phyloP scores from a whole-genome alignment of 2,797 vertebrate genomes.

The Oreonectes daqikongensis region DNA sequence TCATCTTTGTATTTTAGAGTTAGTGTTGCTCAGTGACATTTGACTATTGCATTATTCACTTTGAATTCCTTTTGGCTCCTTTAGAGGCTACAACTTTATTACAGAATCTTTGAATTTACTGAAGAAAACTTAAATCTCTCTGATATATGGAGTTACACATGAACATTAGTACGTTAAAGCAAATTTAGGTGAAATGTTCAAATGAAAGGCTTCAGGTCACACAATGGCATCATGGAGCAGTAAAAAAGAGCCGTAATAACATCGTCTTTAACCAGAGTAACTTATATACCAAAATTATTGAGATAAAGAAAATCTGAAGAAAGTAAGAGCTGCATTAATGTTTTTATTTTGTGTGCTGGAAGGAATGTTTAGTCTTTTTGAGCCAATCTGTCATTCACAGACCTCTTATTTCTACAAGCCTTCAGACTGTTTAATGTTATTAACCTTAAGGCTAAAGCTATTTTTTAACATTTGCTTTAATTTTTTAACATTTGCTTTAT shows the following conservation, averaged over 20 bases:
- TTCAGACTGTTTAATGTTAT: constrained; percentile 23
- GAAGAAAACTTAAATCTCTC: neutral
- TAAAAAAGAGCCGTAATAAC: too few species aligned
- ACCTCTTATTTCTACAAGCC: neutral
- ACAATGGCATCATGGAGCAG: neutral
- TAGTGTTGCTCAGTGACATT: neutral
- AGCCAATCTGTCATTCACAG: constrained; percentile 18
- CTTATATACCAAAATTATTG: too few species aligned
- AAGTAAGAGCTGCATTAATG: neutral
- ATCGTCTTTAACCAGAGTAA: too few species aligned
- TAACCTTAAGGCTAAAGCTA: constrained; percentile 13
- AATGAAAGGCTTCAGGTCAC: too few species aligned
- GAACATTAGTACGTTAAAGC: neutral
- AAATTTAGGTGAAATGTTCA: neutral
- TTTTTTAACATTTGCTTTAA: constrained; percentile 24
- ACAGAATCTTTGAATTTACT: neutral
- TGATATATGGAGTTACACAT: neutral
- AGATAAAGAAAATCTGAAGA: too few species aligned
- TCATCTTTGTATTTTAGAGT: neutral
- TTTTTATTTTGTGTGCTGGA: neutral
- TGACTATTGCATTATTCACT: constrained; percentile 24
- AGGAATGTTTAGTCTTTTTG: neutral
- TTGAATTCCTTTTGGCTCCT: neutral
- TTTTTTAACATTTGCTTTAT: constrained; percentile 24
- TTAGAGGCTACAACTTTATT: neutral